Conservation (phyloP, 2,888 invertebrate genomes). For the Creontiades dilutus region DNA sequence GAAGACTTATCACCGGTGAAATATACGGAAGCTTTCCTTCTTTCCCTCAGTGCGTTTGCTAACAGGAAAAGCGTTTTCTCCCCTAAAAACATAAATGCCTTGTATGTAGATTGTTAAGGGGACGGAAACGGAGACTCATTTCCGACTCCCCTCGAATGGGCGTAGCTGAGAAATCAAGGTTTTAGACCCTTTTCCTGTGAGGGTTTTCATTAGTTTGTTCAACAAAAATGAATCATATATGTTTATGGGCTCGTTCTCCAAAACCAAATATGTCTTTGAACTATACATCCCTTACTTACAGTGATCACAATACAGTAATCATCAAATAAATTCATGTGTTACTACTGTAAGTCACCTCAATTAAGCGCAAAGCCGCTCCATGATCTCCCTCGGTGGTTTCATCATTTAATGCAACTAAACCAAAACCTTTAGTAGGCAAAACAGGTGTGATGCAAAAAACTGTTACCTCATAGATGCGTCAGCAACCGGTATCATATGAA, state of each 20-base stretch:
- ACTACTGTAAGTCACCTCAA: too few species aligned
- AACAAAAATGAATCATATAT: neutral
- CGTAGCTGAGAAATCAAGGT: conserved; percentile 8
- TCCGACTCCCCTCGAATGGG: conserved; percentile 56
- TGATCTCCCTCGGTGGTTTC: too few species aligned
- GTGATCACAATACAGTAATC: too few species aligned
- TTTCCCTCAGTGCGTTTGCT: conserved; percentile 21
- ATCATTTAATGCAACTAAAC: too few species aligned
- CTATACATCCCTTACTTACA: too few species aligned
- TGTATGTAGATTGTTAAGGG: conserved; percentile 66
- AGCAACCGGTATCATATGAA: too few species aligned
- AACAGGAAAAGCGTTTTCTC: conserved; percentile 45
- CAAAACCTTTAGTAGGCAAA: too few species aligned
- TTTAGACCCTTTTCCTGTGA: neutral
- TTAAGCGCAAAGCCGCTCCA: too few species aligned
- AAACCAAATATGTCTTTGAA: neutral
- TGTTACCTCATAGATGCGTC: too few species aligned
- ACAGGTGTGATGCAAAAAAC: too few species aligned
- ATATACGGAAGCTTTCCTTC: conserved; percentile 54
- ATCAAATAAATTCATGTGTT: too few species aligned
- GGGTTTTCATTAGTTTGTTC: conserved; percentile 33
- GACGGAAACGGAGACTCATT: conserved; percentile 59
- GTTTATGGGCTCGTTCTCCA: neutral
- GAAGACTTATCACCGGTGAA: conserved; percentile 62
- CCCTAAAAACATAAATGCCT: conserved; percentile 66